These are phyloP conservation scores for Agrilus mali DNA, from an alignment of 2,888 invertebrate species.

Conservation along the genomic window DNA sequence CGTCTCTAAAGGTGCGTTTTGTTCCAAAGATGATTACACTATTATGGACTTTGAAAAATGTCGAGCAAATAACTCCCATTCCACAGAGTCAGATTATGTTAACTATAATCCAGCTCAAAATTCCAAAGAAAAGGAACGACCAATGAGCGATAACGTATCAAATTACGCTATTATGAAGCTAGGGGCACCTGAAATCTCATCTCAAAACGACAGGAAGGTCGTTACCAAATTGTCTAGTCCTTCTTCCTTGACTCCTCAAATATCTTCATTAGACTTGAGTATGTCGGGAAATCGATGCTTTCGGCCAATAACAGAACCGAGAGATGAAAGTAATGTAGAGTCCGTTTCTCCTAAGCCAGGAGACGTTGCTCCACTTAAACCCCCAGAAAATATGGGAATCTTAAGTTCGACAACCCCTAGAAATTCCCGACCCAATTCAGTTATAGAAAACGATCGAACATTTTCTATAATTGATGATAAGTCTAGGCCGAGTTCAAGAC, in stretches of 20 bases:
- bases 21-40: conserved; percentile 23
- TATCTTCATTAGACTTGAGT: conserved; percentile 14
- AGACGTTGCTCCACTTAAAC: conserved; percentile 11
- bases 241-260: conserved; percentile 20
- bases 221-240: conserved; percentile 13
- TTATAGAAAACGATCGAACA: conserved; percentile 13
- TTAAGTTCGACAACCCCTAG: conserved; percentile 4
- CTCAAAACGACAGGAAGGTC: conserved; percentile 13
- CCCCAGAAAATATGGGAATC: conserved; percentile 8
- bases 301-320: conserved; percentile 16
- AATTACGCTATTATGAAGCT: conserved; percentile 41
- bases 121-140: conserved; percentile 7
- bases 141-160: conserved; percentile 17
- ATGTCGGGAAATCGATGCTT: conserved; percentile 9
- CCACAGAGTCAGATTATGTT: conserved; percentile 25
- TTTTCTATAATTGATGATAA: conserved; percentile 13
- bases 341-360: conserved; percentile 13
- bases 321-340: conserved; percentile 7
- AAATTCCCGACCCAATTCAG: conserved; percentile 14
- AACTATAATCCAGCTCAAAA: conserved; percentile 24
- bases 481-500: conserved; percentile 22
- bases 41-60: conserved; percentile 27
- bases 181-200: conserved; percentile 8
- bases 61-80: conserved; percentile 5
- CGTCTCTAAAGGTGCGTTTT: not conserved